Conservation (phyloP, 2,888 invertebrate species). For the Ectobius pallidus region DNA sequence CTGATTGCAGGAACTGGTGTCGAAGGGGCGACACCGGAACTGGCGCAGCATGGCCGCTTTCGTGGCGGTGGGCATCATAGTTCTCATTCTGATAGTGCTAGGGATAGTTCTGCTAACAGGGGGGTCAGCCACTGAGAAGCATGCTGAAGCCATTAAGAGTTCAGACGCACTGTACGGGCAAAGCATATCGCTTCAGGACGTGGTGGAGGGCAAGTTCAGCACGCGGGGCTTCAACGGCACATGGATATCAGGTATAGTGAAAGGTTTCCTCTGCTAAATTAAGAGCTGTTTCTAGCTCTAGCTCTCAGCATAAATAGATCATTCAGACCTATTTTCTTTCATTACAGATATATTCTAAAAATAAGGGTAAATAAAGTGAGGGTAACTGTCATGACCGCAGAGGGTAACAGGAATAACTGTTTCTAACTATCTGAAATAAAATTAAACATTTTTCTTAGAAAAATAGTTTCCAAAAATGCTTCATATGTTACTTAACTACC, state of each 20-base stretch:
- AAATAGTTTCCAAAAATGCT: too few species aligned
- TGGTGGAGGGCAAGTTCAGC: slow-evolving; percentile 70
- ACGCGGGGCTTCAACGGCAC: slow-evolving; percentile 76
- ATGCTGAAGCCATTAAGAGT: slow-evolving; percentile 20
- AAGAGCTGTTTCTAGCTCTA: too few species aligned
- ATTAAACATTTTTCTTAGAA: too few species aligned
- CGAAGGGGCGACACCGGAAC: slow-evolving; percentile 60
- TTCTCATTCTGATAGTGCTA: slow-evolving; percentile 66
- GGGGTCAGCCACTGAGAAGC: slow-evolving; percentile 27
- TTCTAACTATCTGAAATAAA: too few species aligned
- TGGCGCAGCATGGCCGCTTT: slow-evolving; percentile 63
- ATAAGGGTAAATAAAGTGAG: too few species aligned
- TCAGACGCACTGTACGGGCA: slow-evolving; percentile 44
- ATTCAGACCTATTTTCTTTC: background rate
- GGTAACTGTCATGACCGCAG: too few species aligned
- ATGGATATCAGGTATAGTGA: slow-evolving; percentile 77
- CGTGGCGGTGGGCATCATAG: slow-evolving; percentile 61
- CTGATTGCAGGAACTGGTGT: slow-evolving; percentile 64
- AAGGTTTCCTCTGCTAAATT: too few species aligned
- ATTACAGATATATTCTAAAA: too few species aligned
- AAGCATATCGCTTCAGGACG: slow-evolving; percentile 69
- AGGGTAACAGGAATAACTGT: too few species aligned
- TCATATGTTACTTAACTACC: too few species aligned
- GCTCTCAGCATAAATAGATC: too few species aligned
- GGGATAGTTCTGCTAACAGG: slow-evolving; percentile 61